These are phyloP conservation scores for Noctua janthe DNA, from an alignment of 2,888 invertebrate genomes.

Conservation along the genomic window DNA sequence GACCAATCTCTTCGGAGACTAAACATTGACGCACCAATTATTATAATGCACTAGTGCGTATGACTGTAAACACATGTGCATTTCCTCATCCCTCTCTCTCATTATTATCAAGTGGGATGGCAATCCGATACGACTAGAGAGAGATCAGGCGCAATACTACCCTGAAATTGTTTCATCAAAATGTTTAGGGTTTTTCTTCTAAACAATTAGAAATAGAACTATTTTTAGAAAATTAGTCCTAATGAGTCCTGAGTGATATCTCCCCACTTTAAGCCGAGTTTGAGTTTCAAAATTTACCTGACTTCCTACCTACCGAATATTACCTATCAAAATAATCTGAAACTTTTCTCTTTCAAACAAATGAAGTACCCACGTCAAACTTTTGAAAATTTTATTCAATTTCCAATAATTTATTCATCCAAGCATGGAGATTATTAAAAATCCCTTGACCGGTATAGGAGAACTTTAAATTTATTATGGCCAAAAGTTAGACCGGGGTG, in stretches of 20 bases:
- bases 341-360: constrained; percentile 51
- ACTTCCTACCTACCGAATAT: constrained; percentile 13
- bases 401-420: constrained; percentile 72
- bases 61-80: background rate
- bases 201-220: too few relatives aligned
- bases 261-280: too few relatives aligned
- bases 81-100: background rate
- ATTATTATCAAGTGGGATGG: background rate
- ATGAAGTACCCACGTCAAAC: constrained; percentile 55
- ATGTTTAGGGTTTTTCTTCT: too few relatives aligned
- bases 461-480: constrained; percentile 77
- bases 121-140: background rate
- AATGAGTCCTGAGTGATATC: too few relatives aligned
- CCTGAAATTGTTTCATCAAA: too few relatives aligned
- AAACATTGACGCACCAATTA: background rate
- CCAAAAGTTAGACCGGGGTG: constrained; percentile 71
- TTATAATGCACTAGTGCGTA: background rate
- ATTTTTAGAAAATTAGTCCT: too few relatives aligned
- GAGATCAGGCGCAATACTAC: too few relatives aligned
- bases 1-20: background rate
- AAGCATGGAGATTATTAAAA: constrained; percentile 71
- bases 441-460: constrained; percentile 74
- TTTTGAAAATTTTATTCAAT: constrained; percentile 67
- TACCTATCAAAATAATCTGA: constrained; percentile 43
- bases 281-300: constrained; percentile 17